Evolutionary conservation across 1,140 invertebrate genomes (phyloP).

Genomic region (Atopsyche davidsoni): DNA sequence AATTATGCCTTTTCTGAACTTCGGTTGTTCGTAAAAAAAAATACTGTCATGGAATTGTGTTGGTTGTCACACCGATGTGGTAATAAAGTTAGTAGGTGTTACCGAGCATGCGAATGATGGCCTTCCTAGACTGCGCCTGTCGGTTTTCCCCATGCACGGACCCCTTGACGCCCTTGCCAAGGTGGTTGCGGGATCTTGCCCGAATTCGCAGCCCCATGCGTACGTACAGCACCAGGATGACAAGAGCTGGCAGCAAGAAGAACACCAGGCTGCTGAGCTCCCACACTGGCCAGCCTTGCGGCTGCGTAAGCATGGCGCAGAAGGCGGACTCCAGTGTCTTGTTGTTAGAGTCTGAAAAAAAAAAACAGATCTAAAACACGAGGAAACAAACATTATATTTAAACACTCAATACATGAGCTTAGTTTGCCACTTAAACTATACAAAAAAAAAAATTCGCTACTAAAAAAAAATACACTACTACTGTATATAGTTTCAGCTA

Average conservation of each 20-base stretch:
- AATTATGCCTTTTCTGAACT: too few relatives aligned
- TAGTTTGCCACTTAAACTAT: too few relatives aligned
- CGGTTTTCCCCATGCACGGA: slow-evolving; percentile 61
- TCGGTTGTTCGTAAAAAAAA: too few relatives aligned
- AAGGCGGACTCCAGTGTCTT: slow-evolving; percentile 63
- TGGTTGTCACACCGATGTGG: too few relatives aligned
- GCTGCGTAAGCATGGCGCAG: slow-evolving; percentile 63
- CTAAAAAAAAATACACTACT: too few relatives aligned
- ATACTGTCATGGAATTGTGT: too few relatives aligned
- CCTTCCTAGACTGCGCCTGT: slow-evolving; percentile 62
- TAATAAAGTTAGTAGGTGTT: too few relatives aligned
- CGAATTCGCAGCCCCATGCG: slow-evolving; percentile 69
- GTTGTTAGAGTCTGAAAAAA: slow-evolving; percentile 41
- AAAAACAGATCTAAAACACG: slow-evolving; percentile 14
- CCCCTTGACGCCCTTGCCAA: slow-evolving; percentile 51
- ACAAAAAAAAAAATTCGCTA: too few relatives aligned
- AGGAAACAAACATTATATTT: background rate
- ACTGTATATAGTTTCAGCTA: too few relatives aligned
- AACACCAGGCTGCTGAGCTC: slow-evolving; percentile 77
- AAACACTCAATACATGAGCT: too few relatives aligned
- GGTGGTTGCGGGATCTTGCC: slow-evolving; percentile 38
- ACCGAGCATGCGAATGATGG: slow-evolving; percentile 79
- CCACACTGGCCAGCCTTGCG: slow-evolving; percentile 60
- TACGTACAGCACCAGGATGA: slow-evolving; percentile 71
- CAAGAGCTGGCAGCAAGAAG: slow-evolving; percentile 74